Base-by-base conservation (phyloP, 2,113 vertebrate genomes). In the Stigmatopora argus region DNA sequence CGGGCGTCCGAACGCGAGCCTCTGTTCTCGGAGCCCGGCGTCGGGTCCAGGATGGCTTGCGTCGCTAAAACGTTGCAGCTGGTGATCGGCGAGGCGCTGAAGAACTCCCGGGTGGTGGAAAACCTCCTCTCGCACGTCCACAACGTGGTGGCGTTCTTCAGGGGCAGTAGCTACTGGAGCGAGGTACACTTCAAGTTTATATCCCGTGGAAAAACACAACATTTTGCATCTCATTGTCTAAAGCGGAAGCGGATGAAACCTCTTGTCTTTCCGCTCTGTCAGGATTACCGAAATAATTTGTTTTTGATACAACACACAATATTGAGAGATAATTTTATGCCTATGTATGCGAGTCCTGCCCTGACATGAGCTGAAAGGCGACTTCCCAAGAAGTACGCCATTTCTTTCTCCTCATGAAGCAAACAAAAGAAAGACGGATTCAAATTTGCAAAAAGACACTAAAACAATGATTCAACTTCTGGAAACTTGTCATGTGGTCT, bases 1-100 rank as follows among this genome's bases (percentile, higher is more conserved):
- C 73, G 70, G 70, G 68, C 79, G 52, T 65, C 78, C n/a, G 75
- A 77, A 47, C 23, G 73, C 0, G 77, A 82, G 19, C 62, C 62
- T 1, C 81, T 78, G 0, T 89, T 89, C 73, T 84, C 85, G 3
- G 81, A 87, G 41, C 62, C 90, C 31, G 80, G 87, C 15, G 80
- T 86, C 2, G 90, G 90, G 7, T 86, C 79, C 5, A 73, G 47
- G 8, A 66, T 64, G n/a, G 58, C 45, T 34, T 92, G 90, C 70
- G 65, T 88, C 14, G 80, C 75, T 34, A 74, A 48, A 44, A 72
- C 61, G 6, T 63, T 92, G 66, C 87, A 90, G 69, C 75, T 73
- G 23, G 89, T 91, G 23, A 90, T 92, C 59, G 86, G 82, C 46
- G 89, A 90, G 47, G 90, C 91, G 0, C 73, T 92, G 58, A 90